These are phyloP conservation scores for Apeltes quadracus DNA, from an alignment of 2,113 vertebrate genomes.

Conservation along the genomic window DNA sequence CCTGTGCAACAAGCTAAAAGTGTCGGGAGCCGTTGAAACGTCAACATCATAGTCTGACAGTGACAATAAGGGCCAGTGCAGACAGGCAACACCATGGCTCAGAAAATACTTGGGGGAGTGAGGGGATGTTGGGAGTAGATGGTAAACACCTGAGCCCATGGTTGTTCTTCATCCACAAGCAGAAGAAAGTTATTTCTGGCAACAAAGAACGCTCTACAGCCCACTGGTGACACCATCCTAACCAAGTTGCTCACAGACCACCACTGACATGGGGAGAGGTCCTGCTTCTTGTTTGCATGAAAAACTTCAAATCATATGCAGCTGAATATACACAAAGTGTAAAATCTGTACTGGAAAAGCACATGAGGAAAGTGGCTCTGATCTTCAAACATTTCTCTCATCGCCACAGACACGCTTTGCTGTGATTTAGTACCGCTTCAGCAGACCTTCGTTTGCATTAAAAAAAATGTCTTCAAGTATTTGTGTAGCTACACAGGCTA, in stretches of 20 bases:
- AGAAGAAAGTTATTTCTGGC: not conserved
- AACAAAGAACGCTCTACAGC: not conserved
- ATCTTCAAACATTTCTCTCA: not conserved
- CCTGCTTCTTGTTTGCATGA: not conserved
- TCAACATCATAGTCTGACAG: constrained; percentile 67
- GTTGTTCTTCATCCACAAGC: constrained; percentile 83
- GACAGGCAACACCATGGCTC: constrained; percentile 96
- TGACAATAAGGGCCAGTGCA: constrained; percentile 90
- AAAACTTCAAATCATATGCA: not conserved
- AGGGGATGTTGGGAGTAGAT: constrained; percentile 18
- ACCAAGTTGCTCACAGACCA: not conserved
- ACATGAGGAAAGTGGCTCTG: not conserved
- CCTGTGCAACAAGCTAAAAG: constrained; percentile 26
- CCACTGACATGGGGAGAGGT: not conserved
- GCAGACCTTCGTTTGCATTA: not conserved
- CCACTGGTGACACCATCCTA: not conserved
- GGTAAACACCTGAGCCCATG: constrained; percentile 82
- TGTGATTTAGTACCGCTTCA: not conserved
- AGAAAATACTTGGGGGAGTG: constrained; percentile 84
- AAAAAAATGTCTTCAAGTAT: not conserved
- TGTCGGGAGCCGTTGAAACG: not conserved
- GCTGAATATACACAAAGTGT: not conserved
- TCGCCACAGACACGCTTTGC: not conserved
- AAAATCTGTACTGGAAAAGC: not conserved
- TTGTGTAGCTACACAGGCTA: not conserved